phyloP scores from a whole-genome alignment of 2,888 invertebrate species.

The Tiliacea aurago region DNA sequence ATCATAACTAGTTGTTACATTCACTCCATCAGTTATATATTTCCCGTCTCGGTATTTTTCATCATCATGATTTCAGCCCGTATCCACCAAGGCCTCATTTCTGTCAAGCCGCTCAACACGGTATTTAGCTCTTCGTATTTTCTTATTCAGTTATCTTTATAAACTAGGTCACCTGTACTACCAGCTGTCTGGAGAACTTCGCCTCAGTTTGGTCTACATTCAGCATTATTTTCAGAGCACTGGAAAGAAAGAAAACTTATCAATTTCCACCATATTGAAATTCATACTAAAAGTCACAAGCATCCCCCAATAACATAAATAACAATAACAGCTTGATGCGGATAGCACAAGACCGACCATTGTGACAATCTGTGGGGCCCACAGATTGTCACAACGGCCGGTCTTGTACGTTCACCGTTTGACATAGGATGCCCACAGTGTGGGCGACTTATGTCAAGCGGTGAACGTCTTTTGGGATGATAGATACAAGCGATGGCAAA shows the following conservation, averaged over 20 bases:
- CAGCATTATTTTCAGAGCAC: neutral
- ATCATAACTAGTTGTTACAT: slow-evolving; percentile 39
- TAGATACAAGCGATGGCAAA: neutral
- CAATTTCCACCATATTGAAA: neutral
- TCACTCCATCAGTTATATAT: slow-evolving; percentile 19
- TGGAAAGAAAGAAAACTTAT: neutral
- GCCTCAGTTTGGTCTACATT: neutral
- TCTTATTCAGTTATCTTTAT: neutral
- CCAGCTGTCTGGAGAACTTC: no score
- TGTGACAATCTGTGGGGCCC: no score
- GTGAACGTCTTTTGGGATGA: neutral
- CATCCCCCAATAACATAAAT: neutral
- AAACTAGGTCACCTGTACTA: neutral
- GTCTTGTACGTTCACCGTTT: no score
- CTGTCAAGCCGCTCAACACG: no score
- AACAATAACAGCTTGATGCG: no score
- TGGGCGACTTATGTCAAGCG: neutral
- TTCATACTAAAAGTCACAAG: neutral
- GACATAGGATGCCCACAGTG: no score
- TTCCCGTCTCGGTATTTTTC: neutral
- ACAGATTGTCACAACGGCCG: neutral
- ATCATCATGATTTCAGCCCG: neutral
- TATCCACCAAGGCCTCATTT: neutral
- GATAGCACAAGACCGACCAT: neutral
- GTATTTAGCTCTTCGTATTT: neutral